Evolutionary conservation across 2,113 vertebrate genomes (phyloP).

Genomic region (Myotis davidii): DNA sequence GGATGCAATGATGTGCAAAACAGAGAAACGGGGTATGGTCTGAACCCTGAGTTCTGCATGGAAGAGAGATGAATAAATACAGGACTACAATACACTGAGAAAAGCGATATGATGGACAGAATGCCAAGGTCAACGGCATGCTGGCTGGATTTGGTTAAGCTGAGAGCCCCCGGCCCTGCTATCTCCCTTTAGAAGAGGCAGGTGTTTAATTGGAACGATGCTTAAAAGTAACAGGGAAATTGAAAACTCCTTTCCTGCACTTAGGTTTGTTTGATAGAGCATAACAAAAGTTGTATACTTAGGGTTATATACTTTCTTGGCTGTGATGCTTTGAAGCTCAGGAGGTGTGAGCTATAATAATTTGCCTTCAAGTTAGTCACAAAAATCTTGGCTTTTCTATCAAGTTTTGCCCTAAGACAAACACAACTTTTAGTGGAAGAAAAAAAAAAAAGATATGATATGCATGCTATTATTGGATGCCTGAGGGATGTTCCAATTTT

Average conservation of each 20-base stretch:
- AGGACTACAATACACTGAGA: neutral
- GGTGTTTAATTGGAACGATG: slow-evolving; percentile 23
- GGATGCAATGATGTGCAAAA: neutral
- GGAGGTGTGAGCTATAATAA: slow-evolving; percentile 69
- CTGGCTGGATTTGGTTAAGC: neutral
- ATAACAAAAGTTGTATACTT: slow-evolving; percentile 56
- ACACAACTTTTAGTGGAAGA: slow-evolving; percentile 58
- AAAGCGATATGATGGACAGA: neutral
- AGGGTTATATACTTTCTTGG: slow-evolving; percentile 45
- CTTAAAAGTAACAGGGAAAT: slow-evolving; percentile 54
- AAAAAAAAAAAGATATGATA: slow-evolving; percentile 28
- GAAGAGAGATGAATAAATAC: neutral
- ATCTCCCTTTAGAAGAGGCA: neutral
- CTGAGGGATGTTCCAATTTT: slow-evolving; percentile 75
- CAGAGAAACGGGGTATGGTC: neutral
- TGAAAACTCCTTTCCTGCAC: slow-evolving; percentile 23
- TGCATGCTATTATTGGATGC: slow-evolving; percentile 69
- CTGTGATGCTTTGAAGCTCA: slow-evolving; percentile 69
- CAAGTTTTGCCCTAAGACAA: slow-evolving; percentile 71
- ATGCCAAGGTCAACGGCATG: neutral
- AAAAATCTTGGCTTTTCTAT: slow-evolving; percentile 71
- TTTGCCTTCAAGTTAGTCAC: slow-evolving; percentile 76
- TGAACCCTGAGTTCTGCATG: neutral
- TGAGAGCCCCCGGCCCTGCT: neutral
- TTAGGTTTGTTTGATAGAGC: slow-evolving; percentile 49